A percentile compares a stretch with the other conserved stretches of the same genome.
Conservation (phyloP, 2,797 vertebrate species). For the Ara ararauna region DNA sequence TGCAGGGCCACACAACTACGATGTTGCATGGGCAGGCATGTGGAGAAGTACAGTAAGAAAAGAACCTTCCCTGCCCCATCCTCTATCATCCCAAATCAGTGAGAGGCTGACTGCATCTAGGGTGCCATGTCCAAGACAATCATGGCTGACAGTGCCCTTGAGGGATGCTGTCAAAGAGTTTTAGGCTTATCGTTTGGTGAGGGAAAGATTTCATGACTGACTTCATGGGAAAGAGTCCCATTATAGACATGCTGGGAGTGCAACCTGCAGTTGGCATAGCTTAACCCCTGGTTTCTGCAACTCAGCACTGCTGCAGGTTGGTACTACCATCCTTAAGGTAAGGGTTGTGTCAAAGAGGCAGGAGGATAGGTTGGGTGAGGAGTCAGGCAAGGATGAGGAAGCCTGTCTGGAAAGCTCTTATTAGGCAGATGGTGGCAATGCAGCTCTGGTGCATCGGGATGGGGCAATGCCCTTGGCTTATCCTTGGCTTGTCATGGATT, state of each 20-base stretch:
- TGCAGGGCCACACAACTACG: rapidly evolving
- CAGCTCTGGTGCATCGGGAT: neutral
- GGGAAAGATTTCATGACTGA: neutral
- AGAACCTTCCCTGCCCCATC: neutral
- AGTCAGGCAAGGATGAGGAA: neutral
- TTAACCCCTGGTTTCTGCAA: neutral
- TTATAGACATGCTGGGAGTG: neutral
- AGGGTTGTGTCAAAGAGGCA: neutral
- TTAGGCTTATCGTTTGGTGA: neutral
- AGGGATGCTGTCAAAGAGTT: slow-evolving; percentile 19
- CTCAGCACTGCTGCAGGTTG: neutral
- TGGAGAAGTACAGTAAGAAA: neutral
- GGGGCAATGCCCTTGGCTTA: neutral
- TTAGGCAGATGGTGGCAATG: neutral
- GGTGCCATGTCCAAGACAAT: slow-evolving; percentile 22
- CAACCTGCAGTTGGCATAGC: rapidly evolving
- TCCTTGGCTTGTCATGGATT: neutral
- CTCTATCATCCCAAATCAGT: neutral
- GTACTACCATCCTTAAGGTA: neutral
- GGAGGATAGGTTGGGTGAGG: neutral
- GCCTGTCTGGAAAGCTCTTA: neutral
- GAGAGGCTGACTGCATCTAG: neutral
- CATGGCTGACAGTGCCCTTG: neutral
- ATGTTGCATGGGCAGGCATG: neutral
- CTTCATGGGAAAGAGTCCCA: neutral